These are phyloP conservation scores for Dipus sagitta DNA, from an alignment of 2,797 vertebrate genomes.

Conservation along the genomic window DNA sequence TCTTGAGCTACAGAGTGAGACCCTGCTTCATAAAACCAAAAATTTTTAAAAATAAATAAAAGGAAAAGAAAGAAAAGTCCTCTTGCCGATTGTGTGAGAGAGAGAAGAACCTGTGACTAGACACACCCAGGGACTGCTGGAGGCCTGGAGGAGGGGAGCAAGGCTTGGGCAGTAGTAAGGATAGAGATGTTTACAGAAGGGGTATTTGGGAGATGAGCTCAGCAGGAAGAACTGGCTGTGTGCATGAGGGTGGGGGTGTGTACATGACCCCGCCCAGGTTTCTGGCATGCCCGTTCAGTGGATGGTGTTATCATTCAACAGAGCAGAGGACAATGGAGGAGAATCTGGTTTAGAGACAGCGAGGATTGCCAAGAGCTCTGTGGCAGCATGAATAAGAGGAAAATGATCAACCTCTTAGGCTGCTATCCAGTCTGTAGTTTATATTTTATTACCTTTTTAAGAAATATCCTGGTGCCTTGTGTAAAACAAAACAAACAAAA, in stretches of 20 bases:
- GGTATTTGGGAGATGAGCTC: neutral
- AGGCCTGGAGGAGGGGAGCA: neutral
- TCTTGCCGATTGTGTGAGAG: neutral
- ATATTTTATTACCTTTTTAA: constrained; percentile 9
- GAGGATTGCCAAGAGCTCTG: neutral
- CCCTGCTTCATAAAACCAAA: neutral
- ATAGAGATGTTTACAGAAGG: neutral
- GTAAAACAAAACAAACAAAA: neutral
- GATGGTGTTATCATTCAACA: neutral
- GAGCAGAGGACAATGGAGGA: neutral
- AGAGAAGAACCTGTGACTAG: neutral
- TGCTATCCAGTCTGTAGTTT: neutral
- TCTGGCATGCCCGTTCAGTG: neutral
- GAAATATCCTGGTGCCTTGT: neutral
- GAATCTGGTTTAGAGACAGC: neutral
- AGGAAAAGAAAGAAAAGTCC: too few species aligned
- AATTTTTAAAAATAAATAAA: neutral
- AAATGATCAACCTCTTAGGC: neutral
- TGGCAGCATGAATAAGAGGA: neutral
- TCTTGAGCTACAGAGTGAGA: neutral
- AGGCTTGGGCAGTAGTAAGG: neutral
- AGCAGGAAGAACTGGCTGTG: neutral
- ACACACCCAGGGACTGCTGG: neutral
- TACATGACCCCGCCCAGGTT: neutral
- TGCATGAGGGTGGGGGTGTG: neutral